Base-by-base conservation (phyloP, 2,113 vertebrate species). In the Hypocryptadius cinnamomeus region DNA sequence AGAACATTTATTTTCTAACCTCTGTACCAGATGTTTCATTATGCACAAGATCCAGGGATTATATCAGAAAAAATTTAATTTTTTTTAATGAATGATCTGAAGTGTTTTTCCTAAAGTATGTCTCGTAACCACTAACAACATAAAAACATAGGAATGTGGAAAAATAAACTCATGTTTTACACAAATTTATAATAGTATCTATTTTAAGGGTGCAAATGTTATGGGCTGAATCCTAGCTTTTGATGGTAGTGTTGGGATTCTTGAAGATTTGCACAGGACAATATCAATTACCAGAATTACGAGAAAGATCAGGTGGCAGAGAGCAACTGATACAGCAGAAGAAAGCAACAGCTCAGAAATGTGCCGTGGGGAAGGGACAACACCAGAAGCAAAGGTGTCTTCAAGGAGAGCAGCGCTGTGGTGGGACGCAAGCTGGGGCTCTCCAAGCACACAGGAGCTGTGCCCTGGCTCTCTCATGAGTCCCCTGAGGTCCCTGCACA, bases 51-150 rank as follows among this genome's bases (percentile, higher is more conserved):
- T 87, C 93, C 88, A 94, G 91, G 86, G 85, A 79, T 94, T 95
- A 79, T 94, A 92, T 91, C 80, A 94, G 91, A 95, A 95, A 88
- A 94, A 91, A 94, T 93, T 92, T 79, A 50, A 85, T 94, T 94
- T 82, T 94, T 91, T 87, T 85, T 91, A 86, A 81, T 57, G 31
- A 92, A 92, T 81, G 79, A 91, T 91, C 83, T 37, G 66, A 80
- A 87, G 44, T 83, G 76, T 92, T 95, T 87, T 92, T 89, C 83
- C 86, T 84, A 81, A 86, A 92, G 65, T 30, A 42, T 37, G 73
- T 65, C 77, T 92, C 5, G 33, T 96, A 94, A 72, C 91, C 80
- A 84, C 72, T 88, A 74, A 93, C 87, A 82, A 88, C 74, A 39
- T 20, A 53, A 71, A 96, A 92, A 95, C 82, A 83, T 18, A 42